Evolutionary conservation across 2,797 vertebrate genomes (phyloP), one percentile per base, ranked within the genome.

Genomic region (Taeniopygia guttata): DNA sequence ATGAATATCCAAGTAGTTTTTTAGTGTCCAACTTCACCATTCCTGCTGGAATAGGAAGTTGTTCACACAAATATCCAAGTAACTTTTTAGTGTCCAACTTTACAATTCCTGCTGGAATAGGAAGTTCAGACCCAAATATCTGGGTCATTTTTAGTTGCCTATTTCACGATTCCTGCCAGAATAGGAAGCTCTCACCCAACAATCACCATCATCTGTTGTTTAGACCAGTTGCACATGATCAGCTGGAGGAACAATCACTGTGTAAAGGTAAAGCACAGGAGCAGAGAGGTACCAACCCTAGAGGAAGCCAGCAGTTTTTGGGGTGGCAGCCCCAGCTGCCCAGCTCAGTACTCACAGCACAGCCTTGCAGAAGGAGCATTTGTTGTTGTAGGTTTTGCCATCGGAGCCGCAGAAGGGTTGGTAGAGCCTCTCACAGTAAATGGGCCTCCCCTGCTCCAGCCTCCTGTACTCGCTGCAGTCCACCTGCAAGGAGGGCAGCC

Each of bases 361-460:
- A n/a, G 96, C 97, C 84, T 97, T 95, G 80, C 96, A 97, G 93
- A 97, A 94, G 67, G 94, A 32, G 26, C 97, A 97, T 45, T 20
- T 60, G 84, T 98, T 98, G 55, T 94, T 96, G 51, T 97, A 97
- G 17, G 97, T 98, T 96, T 97, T 98, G n/a, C 97, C 97, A 3
- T 98, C 97, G 30, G 97, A 97, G 81, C 96, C 97, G 1, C 97
- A 98, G 45, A 97, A 95, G 43, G 97, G 97, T 16, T 96, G 81
- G 54, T 96, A 95, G 59, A 95, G 63, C 67, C 94, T 89, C 26
- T 68, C 90, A 0, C 97, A 98, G 48, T 86, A 91, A 38, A 58
- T 90, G 19, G 91, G 95, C 62, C 42, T 92, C 43, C 88, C 92
- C n/a, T 34, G 49, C 30, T n/a, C 43, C 91, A 91, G 40, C 21